Base-by-base conservation (phyloP, 1,140 invertebrate genomes). In the Oscheius sp. region DNA sequence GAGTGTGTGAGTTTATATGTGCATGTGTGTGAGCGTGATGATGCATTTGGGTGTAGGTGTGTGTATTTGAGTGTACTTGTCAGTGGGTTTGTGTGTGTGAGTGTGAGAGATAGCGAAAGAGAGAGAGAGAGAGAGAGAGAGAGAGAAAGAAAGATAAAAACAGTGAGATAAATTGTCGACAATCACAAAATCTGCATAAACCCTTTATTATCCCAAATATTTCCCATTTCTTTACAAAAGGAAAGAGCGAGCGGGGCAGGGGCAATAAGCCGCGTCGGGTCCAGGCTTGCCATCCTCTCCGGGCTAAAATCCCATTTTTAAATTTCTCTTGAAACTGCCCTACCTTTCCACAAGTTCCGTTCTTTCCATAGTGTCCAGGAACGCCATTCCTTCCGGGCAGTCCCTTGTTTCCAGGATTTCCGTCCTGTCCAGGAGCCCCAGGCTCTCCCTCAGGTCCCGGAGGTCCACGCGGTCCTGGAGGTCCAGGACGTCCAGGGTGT, bases 321-420 rank as follows among this genome's bases (percentile, higher is more conserved):
- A 55, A 23, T 26, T 20, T 4, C 49, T 13, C 7, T 4, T n/a
- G n/a, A 26, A 23, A 7, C 7, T 15, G n/a, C 7, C 38, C n/a
- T n/a, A 42, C 38, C 13, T 38, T 20, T 72, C 68, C 68, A 35
- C 46, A 49, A 7, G 23, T 13, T 36, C 68, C 68, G 29, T 61
- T 61, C 31, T 23, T 31, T 70, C 68, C 68, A 13, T 23, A 7
- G 7, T 42, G 3, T 29, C 68, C 68, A 15, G 63, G 64, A 7
- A 71, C 29, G 34, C 73, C 73, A 20, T 23, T 13, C n/a, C 42
- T 4, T 63, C 73, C 73, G 38, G 59, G 73, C n/a, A 31, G 49
- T 70, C 73, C 73, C 18, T 62, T 62, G 32, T 68, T 63, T 49
- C 73, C 73, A 36, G 58, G 66, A 26, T 59, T 58, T 75, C 73